A percentile compares a stretch with the other conserved stretches of the same genome.
Conservation (phyloP, 2,113 vertebrate species). For the Corythaixoides concolor region DNA sequence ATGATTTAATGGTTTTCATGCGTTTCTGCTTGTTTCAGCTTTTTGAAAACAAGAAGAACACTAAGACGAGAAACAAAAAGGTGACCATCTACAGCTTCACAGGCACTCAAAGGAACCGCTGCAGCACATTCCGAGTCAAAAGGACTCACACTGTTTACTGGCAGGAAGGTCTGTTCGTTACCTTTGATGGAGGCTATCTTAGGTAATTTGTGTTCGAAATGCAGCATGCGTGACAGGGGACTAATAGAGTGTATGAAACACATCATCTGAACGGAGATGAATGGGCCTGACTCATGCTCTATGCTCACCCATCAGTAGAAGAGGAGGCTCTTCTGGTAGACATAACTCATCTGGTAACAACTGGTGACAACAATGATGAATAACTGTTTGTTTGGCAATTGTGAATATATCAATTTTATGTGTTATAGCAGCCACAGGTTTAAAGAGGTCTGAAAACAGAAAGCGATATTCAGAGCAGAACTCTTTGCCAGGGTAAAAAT, state of each 20-base stretch:
- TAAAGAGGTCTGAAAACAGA: background rate
- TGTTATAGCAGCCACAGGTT: background rate
- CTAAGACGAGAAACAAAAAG: conserved; percentile 75
- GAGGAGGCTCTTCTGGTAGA: conserved; percentile 1
- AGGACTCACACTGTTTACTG: conserved; percentile 85
- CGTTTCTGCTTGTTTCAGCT: conserved; percentile 76
- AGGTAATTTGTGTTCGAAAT: conserved; percentile 79
- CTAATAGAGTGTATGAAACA: background rate
- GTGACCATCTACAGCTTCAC: conserved; percentile 91
- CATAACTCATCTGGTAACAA: conserved; percentile 16
- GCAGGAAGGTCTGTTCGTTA: conserved; percentile 87
- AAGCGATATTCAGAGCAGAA: background rate
- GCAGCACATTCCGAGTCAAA: conserved; percentile 95
- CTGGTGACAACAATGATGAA: background rate
- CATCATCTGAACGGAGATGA: conserved; percentile 23
- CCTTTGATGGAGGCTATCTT: conserved; percentile 93
- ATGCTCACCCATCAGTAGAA: background rate
- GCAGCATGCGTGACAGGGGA: conserved; percentile 47
- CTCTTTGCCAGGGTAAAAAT: background rate
- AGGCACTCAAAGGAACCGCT: conserved; percentile 86
- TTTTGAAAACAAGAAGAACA: conserved; percentile 84
- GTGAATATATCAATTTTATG: background rate
- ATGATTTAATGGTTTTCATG: background rate
- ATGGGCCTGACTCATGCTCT: conserved; percentile 11
- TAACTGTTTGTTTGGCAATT: background rate